phyloP scores from a whole-genome alignment of 2,113 vertebrate genomes.

The Callipepla californica region DNA sequence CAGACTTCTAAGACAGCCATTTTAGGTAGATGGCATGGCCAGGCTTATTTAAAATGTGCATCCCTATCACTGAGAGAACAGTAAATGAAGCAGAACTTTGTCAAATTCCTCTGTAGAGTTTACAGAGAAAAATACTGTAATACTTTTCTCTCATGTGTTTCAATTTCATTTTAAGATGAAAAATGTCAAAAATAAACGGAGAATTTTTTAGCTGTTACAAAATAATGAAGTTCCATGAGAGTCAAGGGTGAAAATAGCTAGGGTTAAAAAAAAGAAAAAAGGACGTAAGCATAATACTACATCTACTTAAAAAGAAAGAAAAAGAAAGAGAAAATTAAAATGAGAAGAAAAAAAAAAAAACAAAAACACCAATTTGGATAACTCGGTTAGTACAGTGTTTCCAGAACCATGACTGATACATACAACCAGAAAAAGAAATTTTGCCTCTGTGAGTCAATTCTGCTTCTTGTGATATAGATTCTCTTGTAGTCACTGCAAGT shows the following conservation, averaged over 20 bases:
- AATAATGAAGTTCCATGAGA: not conserved
- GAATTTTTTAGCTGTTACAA: not conserved
- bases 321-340: not conserved
- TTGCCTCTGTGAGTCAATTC: not conserved
- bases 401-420: not conserved
- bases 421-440: not conserved
- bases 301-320: not conserved
- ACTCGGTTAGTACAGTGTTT: not conserved
- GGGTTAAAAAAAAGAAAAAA: not conserved
- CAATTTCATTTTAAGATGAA: not conserved
- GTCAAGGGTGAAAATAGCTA: not conserved
- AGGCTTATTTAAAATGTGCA: not conserved
- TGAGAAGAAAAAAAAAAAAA: fast-evolving
- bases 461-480: not conserved
- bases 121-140: not conserved
- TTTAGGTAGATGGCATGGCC: not conserved
- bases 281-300: not conserved
- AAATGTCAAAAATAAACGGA: not conserved
- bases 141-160: not conserved
- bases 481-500: not conserved
- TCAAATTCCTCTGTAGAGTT: not conserved
- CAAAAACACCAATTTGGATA: not conserved
- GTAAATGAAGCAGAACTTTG: not conserved
- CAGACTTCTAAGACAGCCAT: not conserved
- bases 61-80: not conserved